Evolutionary conservation across 2,888 invertebrate genomes (phyloP).

Genomic region (Chironomus riparius): DNA sequence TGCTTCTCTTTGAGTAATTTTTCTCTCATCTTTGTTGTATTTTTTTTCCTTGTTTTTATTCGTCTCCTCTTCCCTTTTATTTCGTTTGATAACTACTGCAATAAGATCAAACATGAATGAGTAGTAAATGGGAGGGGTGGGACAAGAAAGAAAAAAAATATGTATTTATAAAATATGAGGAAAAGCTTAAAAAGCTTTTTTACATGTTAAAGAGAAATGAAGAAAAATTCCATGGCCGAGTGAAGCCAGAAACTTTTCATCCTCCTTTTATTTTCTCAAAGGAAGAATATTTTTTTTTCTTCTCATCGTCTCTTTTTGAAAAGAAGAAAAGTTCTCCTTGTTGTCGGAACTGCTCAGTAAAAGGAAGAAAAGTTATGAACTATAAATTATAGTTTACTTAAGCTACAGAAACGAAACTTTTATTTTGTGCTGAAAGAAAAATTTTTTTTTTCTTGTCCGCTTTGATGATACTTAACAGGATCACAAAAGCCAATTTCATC

Average conservation of each 20-base stretch:
- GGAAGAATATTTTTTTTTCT: neutral
- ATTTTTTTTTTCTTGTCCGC: neutral
- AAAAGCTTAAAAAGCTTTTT: neutral
- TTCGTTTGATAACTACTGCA: neutral
- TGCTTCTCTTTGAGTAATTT: conserved; percentile 3
- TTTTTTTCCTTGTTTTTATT: neutral
- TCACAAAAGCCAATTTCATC: neutral
- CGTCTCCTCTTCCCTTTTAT: too few relatives aligned
- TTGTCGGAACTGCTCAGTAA: neutral
- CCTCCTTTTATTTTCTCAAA: neutral
- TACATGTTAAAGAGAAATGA: neutral
- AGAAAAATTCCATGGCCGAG: neutral
- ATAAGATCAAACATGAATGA: neutral
- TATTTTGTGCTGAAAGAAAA: neutral
- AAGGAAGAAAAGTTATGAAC: neutral
- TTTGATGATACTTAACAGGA: conserved; percentile 1
- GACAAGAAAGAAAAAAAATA: neutral
- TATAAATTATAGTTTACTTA: conserved; percentile 8
- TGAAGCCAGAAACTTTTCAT: neutral
- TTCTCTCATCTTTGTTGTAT: neutral
- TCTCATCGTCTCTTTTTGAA: too few relatives aligned
- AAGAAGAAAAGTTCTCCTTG: neutral
- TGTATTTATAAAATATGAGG: neutral
- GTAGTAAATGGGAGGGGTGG: too few relatives aligned
- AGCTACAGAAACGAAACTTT: neutral